A percentile compares a stretch with the other conserved stretches of the same genome.
phyloP scores from a whole-genome alignment of 1,140 invertebrate genomes.

The Drosophila aff. region DNA sequence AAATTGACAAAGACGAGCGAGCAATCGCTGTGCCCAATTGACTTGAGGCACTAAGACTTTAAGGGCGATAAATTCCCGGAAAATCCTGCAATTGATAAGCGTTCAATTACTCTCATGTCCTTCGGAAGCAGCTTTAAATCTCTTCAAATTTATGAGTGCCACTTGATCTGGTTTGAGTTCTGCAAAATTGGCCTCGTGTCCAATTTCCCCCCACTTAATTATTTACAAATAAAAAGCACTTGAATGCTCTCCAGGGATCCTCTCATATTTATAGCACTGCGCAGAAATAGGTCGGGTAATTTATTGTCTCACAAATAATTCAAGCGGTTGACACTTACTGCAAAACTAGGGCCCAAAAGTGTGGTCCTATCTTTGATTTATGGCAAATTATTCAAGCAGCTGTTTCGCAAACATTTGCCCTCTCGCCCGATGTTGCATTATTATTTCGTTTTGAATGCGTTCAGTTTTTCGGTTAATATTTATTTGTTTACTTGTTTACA shows the following conservation, averaged over 20 bases:
- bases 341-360: constrained; percentile 19
- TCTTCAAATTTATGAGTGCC: constrained; percentile 33
- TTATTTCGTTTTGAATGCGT: neutral
- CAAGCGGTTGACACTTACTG: constrained; percentile 41
- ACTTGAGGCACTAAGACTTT: constrained; percentile 23
- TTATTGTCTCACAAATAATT: constrained; percentile 45
- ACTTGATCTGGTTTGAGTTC: constrained; percentile 17
- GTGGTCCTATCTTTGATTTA: constrained; percentile 18
- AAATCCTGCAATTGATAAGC: constrained; percentile 32
- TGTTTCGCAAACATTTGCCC: constrained; percentile 22
- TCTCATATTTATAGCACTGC: constrained; percentile 28
- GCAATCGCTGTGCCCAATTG: constrained; percentile 31
- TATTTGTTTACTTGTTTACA: neutral
- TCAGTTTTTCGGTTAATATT: neutral
- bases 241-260: neutral
- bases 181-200: neutral
- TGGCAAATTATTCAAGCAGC: constrained; percentile 31
- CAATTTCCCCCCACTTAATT: constrained; percentile 13
- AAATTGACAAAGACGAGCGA: constrained; percentile 1
- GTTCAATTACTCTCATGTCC: constrained; percentile 21
- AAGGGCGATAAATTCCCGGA: constrained; percentile 27
- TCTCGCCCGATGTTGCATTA: constrained; percentile 4
- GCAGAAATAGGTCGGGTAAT: constrained; percentile 18
- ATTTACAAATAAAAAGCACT: constrained; percentile 35
- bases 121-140: constrained; percentile 16